Conservation (phyloP, 2,888 invertebrate species). For the Caenorhabditis panamensis region DNA sequence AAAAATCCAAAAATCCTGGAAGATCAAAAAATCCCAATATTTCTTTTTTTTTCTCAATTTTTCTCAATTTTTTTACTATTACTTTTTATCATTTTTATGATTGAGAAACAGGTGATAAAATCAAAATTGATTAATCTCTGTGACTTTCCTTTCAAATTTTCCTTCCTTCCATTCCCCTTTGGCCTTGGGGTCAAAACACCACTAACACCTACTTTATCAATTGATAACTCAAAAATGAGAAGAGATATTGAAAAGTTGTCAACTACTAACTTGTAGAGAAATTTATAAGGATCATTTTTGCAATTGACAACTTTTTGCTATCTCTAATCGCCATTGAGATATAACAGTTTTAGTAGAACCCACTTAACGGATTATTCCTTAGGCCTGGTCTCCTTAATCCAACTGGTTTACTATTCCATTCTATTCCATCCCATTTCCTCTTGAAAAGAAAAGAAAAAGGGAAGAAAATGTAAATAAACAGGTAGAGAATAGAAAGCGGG, state of each 20-base stretch:
- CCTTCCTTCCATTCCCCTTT: neutral
- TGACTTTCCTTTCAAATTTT: neutral
- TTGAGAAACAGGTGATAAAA: constrained; percentile 21
- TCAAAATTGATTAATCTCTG: neutral
- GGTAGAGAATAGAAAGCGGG: neutral
- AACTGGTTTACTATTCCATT: constrained; percentile 10
- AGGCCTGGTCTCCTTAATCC: neutral
- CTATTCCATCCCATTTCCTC: neutral
- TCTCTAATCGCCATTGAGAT: no score
- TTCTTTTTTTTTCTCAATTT: neutral
- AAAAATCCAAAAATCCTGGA: no score
- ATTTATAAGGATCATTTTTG: no score
- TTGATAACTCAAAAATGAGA: no score
- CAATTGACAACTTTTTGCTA: no score
- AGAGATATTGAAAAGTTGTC: no score
- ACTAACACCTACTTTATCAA: no score
- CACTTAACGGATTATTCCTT: constrained; percentile 7
- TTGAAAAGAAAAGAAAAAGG: neutral
- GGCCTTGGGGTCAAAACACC: no score
- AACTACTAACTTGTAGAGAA: no score
- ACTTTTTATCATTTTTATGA: neutral
- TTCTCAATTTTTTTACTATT: neutral
- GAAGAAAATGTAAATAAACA: constrained; percentile 2
- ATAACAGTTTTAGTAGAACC: no score
- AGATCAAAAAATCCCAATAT: neutral